Evolutionary conservation across 2,888 invertebrate species (phyloP), one percentile per base, ranked within the genome.

Genomic region (Tetragonula carbonaria): DNA sequence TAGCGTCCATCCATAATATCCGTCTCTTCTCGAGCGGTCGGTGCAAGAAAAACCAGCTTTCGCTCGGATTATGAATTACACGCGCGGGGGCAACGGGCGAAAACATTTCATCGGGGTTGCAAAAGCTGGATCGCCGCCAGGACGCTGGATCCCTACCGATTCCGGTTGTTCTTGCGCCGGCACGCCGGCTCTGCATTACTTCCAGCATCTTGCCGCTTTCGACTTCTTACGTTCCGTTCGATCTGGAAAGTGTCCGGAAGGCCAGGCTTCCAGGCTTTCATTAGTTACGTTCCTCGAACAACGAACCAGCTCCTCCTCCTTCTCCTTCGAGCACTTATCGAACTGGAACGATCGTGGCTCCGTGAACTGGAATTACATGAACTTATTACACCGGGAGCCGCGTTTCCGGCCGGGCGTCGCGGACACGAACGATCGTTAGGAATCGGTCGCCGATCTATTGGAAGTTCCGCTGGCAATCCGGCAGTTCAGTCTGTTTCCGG

Each of bases 101-200:
- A 66, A 80, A 88, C 85, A 85, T 85, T 88, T 85, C 77, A 84
- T 79, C 45, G 45, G 76, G 83, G 77, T 84, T 86, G 87, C 86
- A 88, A 90, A 87, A 62, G 16, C 88, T 92, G 92, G 91, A 91
- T 82, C 81, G 74, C 59, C 89, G 91, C 91, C 90, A 92, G 86
- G 8, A 45, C 45, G 75, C 85, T 81, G 78, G 84, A 88, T 82
- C 82, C 86, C 21, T 51, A 16, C 55, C 51, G 38, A 50, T 63
- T 72, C 66, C 14, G 45, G 62, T 67, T 65, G 62, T 79, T 70
- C 65, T 66, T 67, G 74, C 73, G n/a, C 63, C 59, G 45, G 72
- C 66, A 72, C 75, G 73, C 76, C 14, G 73, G 45, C 45, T 45
- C 73, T 75, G 72, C 78, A 80, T 80, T 85, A 76, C 68, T 82